A percentile compares a stretch with the other conserved stretches of the same genome.
phyloP scores from a whole-genome alignment of 2,113 vertebrate species.

The Lathamus discolor region DNA sequence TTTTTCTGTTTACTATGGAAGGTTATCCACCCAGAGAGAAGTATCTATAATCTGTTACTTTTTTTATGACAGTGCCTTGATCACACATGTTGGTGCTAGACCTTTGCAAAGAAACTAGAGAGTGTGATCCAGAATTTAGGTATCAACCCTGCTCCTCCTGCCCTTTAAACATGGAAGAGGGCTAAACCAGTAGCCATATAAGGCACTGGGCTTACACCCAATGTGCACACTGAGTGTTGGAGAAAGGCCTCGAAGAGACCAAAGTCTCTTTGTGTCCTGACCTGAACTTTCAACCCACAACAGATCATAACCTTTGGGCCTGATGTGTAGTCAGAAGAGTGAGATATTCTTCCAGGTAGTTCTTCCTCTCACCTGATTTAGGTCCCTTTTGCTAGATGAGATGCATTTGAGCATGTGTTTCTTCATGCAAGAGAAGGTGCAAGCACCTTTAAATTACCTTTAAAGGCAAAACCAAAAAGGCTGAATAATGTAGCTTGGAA shows the following conservation, averaged over 20 bases:
- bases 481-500: neutral
- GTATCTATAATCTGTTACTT: neutral
- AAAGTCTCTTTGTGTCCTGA: constrained; percentile 5
- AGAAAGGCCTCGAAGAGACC: neutral
- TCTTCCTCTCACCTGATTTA: neutral
- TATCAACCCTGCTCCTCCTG: neutral
- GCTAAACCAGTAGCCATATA: neutral
- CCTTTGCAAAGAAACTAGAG: neutral
- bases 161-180: neutral
- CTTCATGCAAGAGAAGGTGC: neutral
- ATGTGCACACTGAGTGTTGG: neutral
- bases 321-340: neutral
- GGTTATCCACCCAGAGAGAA: neutral
- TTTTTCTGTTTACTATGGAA: neutral
- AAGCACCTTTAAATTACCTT: neutral
- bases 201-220: constrained; percentile 24
- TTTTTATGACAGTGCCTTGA: neutral
- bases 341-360: neutral
- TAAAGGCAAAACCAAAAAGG: neutral
- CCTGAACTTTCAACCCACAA: neutral
- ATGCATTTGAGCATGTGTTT: neutral
- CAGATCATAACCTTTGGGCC: neutral
- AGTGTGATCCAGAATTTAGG: neutral
- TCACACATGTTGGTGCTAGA: neutral
- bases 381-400: neutral